phyloP scores from a whole-genome alignment of 2,797 vertebrate species.

The Melanotaenia parkinsoni region DNA sequence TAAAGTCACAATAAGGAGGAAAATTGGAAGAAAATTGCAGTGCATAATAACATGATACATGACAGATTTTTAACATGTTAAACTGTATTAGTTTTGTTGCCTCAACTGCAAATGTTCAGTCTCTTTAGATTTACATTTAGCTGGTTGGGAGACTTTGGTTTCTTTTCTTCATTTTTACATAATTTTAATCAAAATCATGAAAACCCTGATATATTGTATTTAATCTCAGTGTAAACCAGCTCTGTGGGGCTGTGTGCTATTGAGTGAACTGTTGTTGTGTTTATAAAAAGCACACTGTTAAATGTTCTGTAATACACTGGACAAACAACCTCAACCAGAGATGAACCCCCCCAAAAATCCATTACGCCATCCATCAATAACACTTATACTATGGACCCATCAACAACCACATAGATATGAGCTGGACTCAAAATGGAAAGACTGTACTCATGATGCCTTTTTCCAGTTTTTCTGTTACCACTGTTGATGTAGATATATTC shows the following conservation, averaged over 20 bases:
- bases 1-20: conserved; percentile 3
- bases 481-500: conserved; percentile 38
- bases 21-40: not conserved
- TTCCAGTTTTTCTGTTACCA: conserved; percentile 19
- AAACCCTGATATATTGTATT: conserved; percentile 23
- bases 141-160: conserved; percentile 5
- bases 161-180: conserved; percentile 17
- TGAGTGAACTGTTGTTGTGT: conserved; percentile 39
- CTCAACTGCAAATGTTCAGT: not conserved
- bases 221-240: conserved; percentile 25
- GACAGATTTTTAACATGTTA: not conserved
- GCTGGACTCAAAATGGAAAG: conserved; percentile 30
- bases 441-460: conserved; percentile 22
- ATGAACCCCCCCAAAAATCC: conserved; percentile 12
- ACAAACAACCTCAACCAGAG: conserved; percentile 34
- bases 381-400: conserved; percentile 25
- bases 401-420: conserved; percentile 11
- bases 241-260: conserved; percentile 31
- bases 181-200: conserved; percentile 37
- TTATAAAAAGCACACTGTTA: conserved; percentile 29
- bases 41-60: not conserved
- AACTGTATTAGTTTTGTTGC: not conserved
- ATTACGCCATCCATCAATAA: conserved; percentile 26
- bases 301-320: conserved; percentile 11
- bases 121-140: not conserved